Conservation (phyloP, 2,113 vertebrate species). For the Rostratula benghalensis region DNA sequence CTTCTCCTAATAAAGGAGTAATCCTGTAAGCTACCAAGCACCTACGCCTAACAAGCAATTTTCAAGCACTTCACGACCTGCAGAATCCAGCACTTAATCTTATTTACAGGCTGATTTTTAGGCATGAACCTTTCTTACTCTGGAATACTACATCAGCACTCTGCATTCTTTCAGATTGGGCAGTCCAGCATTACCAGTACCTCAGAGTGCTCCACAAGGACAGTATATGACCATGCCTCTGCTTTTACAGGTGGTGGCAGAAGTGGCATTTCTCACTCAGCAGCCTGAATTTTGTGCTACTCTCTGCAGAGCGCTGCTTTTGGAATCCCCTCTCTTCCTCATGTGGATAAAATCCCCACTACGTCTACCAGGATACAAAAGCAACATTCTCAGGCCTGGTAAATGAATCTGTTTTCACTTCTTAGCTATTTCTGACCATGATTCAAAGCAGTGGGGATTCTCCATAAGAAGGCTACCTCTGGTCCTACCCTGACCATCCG, state of each 20-base stretch:
- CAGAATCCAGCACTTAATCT: not conserved
- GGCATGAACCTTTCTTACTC: not conserved
- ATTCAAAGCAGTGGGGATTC: not conserved
- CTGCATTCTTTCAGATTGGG: not conserved
- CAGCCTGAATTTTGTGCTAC: not conserved
- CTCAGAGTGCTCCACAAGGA: rapidly evolving
- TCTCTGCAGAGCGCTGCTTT: not conserved
- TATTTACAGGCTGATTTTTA: not conserved
- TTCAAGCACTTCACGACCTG: not conserved
- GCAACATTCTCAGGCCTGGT: not conserved
- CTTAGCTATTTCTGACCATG: not conserved
- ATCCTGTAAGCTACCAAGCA: not conserved
- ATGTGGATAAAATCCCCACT: not conserved
- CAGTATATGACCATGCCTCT: rapidly evolving
- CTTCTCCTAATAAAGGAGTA: not conserved
- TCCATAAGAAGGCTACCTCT: not conserved
- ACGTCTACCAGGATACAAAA: not conserved
- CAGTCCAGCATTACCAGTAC: not conserved
- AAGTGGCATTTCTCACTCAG: not conserved
- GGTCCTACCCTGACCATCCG: not conserved
- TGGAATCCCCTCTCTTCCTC: not conserved
- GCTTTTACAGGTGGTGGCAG: not conserved
- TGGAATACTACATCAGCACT: not conserved
- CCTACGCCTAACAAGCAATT: not conserved
- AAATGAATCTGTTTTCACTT: not conserved